Percentiles rank a stretch among this genome's conserved stretches.
These are phyloP conservation scores for Sparus aurata DNA, from an alignment of 2,797 vertebrate species.

Conservation along the genomic window DNA sequence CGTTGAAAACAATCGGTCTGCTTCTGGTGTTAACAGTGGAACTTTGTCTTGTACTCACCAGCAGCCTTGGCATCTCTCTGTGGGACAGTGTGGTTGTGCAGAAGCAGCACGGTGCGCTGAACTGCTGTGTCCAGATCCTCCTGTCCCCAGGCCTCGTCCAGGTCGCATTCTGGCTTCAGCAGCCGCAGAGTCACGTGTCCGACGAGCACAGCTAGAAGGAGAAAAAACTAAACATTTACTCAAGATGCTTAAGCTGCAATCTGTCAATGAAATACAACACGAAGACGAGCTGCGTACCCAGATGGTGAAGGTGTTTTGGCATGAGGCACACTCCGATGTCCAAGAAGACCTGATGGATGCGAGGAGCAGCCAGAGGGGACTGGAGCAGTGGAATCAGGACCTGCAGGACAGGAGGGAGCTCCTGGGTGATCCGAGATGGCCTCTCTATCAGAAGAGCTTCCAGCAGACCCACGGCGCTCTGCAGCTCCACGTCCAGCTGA, in stretches of 20 bases:
- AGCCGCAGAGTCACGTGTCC: constrained; percentile 95
- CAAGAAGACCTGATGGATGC: constrained; percentile 88
- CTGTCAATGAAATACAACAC: neutral
- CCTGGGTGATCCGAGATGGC: constrained; percentile 89
- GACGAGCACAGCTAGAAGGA: constrained; percentile 88
- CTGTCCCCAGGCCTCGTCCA: constrained; percentile 93
- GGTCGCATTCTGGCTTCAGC: constrained; percentile 92
- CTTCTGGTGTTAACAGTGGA: neutral
- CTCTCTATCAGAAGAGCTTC: constrained; percentile 86
- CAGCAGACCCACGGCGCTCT: constrained; percentile 88
- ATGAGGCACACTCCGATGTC: constrained; percentile 91
- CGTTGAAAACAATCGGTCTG: neutral
- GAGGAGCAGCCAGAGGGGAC: constrained; percentile 94
- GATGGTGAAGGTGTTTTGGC: constrained; percentile 87
- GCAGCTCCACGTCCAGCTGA: constrained; percentile 92
- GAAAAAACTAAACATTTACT: neutral
- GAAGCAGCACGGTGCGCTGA: constrained; percentile 87
- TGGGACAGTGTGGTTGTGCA: constrained; percentile 90
- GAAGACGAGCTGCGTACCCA: constrained; percentile 82
- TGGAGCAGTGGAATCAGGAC: constrained; percentile 92
- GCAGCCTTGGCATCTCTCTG: constrained; percentile 86
- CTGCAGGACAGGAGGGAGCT: constrained; percentile 90
- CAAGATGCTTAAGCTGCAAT: rapidly evolving
- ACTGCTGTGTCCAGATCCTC: constrained; percentile 91
- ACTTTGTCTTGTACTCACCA: constrained; percentile 60